Evolutionary conservation across 2,888 invertebrate genomes (phyloP), one percentile per base, ranked within the genome.

Genomic region (Tenthredo distinguenda): DNA sequence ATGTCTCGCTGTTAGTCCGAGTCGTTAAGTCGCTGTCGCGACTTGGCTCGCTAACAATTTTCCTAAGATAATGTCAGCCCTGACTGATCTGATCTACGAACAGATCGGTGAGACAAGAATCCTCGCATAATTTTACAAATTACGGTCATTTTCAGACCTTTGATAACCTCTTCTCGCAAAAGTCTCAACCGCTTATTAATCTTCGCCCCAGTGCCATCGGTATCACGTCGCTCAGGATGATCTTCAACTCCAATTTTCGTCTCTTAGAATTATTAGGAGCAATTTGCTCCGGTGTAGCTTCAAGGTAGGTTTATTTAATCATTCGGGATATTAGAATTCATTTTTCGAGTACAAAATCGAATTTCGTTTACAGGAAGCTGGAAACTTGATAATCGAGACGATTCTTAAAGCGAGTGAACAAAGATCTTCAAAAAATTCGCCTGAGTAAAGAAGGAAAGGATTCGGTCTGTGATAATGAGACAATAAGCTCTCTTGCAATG

Each of bases 1-100:
- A 58, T 62, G 81, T 62, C 58, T 74, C 43, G 21, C 40, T 74
- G 10, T n/a, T 74, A 43, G n/a, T 74, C 72, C 31, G 21, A 43
- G 43, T 74, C 43, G 72, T 74, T 43, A 74, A 74, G 72, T 21
- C 72, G 72, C 72, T 71, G 71, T 71, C 34, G 31, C 9, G 34
- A 71, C 34, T 31, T n/a, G 7, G 18, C 37, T n/a, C 6, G 18
- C 6, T 37, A n/a, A n/a, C 68, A 31, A 9, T 37, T 37, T 31
- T 71, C n/a, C 6, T 18, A 18, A 68, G 34, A 15, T 18, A 7
- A 26, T 68, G 7, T 26, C 62, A 7, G 62, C 62, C 62, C 21
- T 21, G 62, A 26, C n/a, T 62, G 15, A 62, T 62, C 62, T 62
- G 62, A 26, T 10, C 12, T 62, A 26, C 26, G 10, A 62, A 26